A percentile compares a stretch with the other conserved stretches of the same genome.
Evolutionary conservation across 2,797 vertebrate genomes (phyloP).

Genomic region (Apogon hyalosoma): DNA sequence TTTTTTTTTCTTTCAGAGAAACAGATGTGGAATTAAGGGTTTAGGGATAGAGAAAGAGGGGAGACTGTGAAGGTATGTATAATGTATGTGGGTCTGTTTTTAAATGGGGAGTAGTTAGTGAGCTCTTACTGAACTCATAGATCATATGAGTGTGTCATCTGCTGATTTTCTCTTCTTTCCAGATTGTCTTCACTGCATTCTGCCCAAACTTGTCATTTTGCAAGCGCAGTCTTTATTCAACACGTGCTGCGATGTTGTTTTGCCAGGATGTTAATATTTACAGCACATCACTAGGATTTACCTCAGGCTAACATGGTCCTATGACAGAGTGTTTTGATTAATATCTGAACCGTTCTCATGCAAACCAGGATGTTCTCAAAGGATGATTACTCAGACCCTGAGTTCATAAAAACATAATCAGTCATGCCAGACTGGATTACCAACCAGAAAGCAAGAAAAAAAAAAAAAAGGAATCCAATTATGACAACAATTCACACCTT

Average conservation of each 20-base stretch:
- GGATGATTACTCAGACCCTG: not conserved
- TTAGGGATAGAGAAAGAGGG: not conserved
- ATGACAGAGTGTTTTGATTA: constrained; percentile 2
- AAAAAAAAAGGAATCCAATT: too few relatives aligned
- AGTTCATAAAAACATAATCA: too few relatives aligned
- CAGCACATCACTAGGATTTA: constrained; percentile 1
- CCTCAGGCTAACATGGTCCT: not conserved
- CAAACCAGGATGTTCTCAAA: not conserved
- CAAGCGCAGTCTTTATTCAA: constrained; percentile 24
- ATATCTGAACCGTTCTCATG: not conserved
- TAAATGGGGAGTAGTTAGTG: constrained; percentile 20
- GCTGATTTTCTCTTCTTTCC: not conserved
- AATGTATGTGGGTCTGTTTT: constrained; percentile 25
- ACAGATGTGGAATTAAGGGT: constrained; percentile 10
- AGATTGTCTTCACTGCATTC: constrained; percentile 15
- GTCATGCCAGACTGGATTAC: too few relatives aligned
- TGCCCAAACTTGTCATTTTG: constrained; percentile 44
- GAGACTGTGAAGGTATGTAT: constrained; percentile 21
- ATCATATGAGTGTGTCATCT: constrained; percentile 2
- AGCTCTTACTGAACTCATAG: constrained; percentile 48
- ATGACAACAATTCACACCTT: too few relatives aligned
- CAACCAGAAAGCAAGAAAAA: too few relatives aligned
- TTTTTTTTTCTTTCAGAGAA: constrained; percentile 9
- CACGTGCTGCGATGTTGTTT: constrained; percentile 1
- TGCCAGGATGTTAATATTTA: constrained; percentile 26